Evolutionary conservation across 2,888 invertebrate genomes (phyloP), one percentile per base, ranked within the genome.

Genomic region (Danaus chrysippus): DNA sequence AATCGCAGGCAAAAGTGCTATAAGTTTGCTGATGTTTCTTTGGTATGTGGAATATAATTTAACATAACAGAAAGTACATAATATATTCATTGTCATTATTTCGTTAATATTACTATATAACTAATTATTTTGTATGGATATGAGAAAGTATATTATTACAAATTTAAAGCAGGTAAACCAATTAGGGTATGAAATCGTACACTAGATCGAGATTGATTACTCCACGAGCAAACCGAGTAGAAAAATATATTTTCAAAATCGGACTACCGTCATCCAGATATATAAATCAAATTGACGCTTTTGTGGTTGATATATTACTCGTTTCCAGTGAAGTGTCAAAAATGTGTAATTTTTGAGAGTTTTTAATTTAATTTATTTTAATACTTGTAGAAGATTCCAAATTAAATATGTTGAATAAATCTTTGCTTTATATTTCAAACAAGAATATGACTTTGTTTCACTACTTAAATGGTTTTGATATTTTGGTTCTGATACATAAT

Each of bases 271-370:
- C 62, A 43, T 68, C 66, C 58, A 60, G 68, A 70, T 68, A 68
- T 71, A 84, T 85, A 83, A 84, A 85, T 84, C 84, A 84, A 78
- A 76, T 73, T 80, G 82, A 82, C 78, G 78, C 74, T 70, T 76
- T 74, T 73, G 71, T 73, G 70, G 67, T 67, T 74, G 76, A 78
- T 79, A 79, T 80, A 77, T 80, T 67, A 71, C 71, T 19, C 23
- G 49, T 8, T 49, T 46, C 19, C 13, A 8, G 57, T 53, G 43
- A 60, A 58, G 42, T 60, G 63, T 60, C 53, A 56, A 56, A 53
- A 53, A 53, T 53, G 42, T 10, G 68, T 67, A 64, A 70, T 61
- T 66, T 64, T 68, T 70, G 68, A 61, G 62, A 17, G 15, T 10
- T 17, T 49, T 3, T 17, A 17, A 49, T 49, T 49, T 17, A 17